phyloP scores from a whole-genome alignment of 37 sponge, comb jelly and placozoan genomes.

The Geodia barretti region DNA sequence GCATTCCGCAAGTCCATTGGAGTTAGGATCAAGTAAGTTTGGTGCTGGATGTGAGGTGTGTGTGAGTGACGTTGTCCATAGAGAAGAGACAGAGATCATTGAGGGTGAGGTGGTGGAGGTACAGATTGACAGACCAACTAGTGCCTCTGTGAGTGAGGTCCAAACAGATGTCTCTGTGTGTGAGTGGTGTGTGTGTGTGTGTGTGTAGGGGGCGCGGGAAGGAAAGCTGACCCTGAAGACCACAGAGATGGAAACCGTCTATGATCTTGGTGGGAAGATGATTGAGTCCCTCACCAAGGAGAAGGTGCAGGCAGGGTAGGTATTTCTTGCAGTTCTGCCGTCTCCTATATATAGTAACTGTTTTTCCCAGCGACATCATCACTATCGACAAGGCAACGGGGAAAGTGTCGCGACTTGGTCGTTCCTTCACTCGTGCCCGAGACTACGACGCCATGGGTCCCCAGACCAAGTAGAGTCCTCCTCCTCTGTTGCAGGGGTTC shows the following conservation, averaged over 20 bases:
- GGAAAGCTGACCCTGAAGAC: slow-evolving; percentile 98
- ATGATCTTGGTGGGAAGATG: slow-evolving; percentile 98
- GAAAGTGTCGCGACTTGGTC: slow-evolving; percentile 82
- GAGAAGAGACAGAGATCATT: slow-evolving; percentile 98
- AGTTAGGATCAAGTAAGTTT: slow-evolving; percentile 90
- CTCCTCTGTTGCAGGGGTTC: background rate
- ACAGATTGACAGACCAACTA: slow-evolving; percentile 95
- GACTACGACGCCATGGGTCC: slow-evolving; percentile 99
- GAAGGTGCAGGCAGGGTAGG: slow-evolving; percentile 94
- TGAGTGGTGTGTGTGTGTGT: background rate
- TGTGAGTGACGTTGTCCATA: slow-evolving; percentile 13
- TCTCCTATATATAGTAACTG: background rate
- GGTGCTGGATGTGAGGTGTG: background rate
- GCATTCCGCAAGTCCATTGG: slow-evolving; percentile 96
- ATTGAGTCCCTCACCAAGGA: slow-evolving; percentile 96
- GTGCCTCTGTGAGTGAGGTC: slow-evolving; percentile 69
- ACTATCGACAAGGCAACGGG: slow-evolving; percentile 98
- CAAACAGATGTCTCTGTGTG: background rate
- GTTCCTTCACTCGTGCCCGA: slow-evolving; percentile 95
- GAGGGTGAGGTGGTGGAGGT: slow-evolving; percentile 99
- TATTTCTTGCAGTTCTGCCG: background rate
- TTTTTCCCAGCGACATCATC: slow-evolving; percentile 83
- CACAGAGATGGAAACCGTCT: slow-evolving; percentile 98
- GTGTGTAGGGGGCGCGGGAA: slow-evolving; percentile 82
- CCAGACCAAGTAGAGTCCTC: slow-evolving; percentile 30